Evolutionary conservation across 1,140 invertebrate genomes (phyloP).

Genomic region (Rhynchophorus ferrugineus): DNA sequence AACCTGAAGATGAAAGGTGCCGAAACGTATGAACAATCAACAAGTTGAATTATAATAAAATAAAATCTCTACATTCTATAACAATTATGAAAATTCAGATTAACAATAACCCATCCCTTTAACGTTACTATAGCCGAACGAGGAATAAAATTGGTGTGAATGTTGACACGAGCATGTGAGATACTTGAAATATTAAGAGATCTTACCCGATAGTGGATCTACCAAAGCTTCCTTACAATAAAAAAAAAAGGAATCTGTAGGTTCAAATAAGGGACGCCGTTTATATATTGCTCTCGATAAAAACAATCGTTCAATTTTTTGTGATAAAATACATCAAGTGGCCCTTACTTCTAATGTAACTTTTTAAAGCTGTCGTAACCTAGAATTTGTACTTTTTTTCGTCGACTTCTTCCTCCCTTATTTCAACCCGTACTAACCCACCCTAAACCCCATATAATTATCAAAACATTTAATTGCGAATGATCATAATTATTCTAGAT

Average conservation of each 20-base stretch:
- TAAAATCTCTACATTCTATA: no score
- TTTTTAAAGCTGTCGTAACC: slow-evolving; percentile 10
- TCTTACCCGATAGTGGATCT: no score
- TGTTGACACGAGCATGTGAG: no score
- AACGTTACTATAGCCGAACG: no score
- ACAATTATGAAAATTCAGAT: no score
- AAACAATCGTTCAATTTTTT: not conserved
- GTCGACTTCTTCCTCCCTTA: not conserved
- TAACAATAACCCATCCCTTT: no score
- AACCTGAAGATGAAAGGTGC: no score
- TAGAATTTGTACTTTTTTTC: slow-evolving; percentile 12
- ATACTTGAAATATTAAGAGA: no score
- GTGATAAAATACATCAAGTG: not conserved
- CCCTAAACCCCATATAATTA: not conserved
- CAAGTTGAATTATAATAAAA: no score
- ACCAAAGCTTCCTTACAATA: no score
- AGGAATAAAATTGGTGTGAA: no score
- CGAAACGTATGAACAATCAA: no score
- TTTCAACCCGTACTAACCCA: not conserved
- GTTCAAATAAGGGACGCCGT: slow-evolving; percentile 5
- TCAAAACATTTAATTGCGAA: slow-evolving; percentile 4
- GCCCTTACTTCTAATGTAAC: slow-evolving; percentile 3
- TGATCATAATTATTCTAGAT: not conserved
- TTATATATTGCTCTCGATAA: slow-evolving; percentile 1
- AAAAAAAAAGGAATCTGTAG: not conserved